Evolutionary conservation across 2,888 invertebrate genomes (phyloP).

Genomic region (Autographa pulchrina): DNA sequence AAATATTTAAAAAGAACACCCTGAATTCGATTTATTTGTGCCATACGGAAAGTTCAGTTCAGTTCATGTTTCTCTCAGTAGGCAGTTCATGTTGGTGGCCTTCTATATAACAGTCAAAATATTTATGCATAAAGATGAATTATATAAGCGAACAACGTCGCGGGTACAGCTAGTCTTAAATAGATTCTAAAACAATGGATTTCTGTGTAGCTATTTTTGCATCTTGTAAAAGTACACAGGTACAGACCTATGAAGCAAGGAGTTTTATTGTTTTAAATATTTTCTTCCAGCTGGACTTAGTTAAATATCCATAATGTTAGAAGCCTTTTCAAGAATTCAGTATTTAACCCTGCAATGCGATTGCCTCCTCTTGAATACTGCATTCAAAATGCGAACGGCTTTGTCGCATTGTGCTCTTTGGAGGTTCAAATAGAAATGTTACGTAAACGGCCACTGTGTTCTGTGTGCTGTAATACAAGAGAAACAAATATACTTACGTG

Average conservation of each 20-base stretch:
- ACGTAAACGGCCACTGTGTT: slow-evolving; percentile 14
- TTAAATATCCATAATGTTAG: slow-evolving; percentile 8
- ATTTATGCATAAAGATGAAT: too few species aligned
- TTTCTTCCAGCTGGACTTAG: neutral
- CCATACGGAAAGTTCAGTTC: too few species aligned
- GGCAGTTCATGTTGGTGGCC: too few species aligned
- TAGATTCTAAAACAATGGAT: too few species aligned
- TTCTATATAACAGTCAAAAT: too few species aligned
- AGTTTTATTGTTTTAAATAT: neutral
- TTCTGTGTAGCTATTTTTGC: neutral
- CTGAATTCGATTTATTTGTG: too few species aligned
- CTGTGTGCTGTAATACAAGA: neutral
- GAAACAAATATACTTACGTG: slow-evolving; percentile 76
- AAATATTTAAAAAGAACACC: too few species aligned
- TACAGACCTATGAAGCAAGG: neutral
- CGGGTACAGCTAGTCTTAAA: too few species aligned
- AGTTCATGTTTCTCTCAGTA: too few species aligned
- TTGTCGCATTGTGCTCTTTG: slow-evolving; percentile 34
- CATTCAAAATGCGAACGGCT: slow-evolving; percentile 43
- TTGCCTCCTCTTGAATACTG: slow-evolving; percentile 47
- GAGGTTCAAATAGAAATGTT: slow-evolving; percentile 35
- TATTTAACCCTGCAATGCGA: slow-evolving; percentile 35
- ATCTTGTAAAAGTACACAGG: neutral
- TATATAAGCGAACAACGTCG: too few species aligned
- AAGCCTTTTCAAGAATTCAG: slow-evolving; percentile 43